Base-by-base conservation (phyloP, 2,113 vertebrate species). In the Otocyon megalotis region DNA sequence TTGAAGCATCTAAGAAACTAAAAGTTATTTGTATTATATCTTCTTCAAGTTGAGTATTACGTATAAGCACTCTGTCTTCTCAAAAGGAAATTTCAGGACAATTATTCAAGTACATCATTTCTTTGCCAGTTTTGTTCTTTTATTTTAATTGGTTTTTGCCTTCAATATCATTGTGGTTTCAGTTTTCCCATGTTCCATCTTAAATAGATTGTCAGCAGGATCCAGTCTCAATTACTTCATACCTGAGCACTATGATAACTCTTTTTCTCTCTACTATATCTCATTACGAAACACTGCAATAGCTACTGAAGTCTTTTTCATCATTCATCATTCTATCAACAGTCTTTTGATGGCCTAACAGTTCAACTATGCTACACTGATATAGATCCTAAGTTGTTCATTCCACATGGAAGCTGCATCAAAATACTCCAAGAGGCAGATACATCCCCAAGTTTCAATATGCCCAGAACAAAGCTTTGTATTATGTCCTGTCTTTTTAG, bases 191-290 rank as follows among this genome's bases (percentile, higher is more conserved):
- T 15, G 63, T 65, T 74, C 69, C 77, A 5, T 84, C 82, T 88
- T 84, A 79, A 63, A 60, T 93, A 43, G 90, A 58, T 69, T 85
- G 80, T 77, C 84, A 80, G 81, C 60, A 90, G 94, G 65, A 86
- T 77, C 48, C 26, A 71, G 60, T 54, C 28, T 83, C 67, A 32
- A 28, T 80, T 72, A 54, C 69, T 88, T 94, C 81, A 30, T 37
- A 90, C 72, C 60, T 65, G n/a, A 63, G 62, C 81, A 19, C 43
- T 79, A 37, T 77, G 74, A 20, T 19, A 26, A 50, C 13, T 56
- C 35, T 87, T 0, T 56, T 60, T n/a, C 60, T 72, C 26, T 88
- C 67, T 54, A 72, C 20, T 72, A 22, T 50, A 22, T 62, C 54
- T 94, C 89, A 82, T 79, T 63, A 72, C 67, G 24, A 35, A 76